Evolutionary conservation across 2,797 vertebrate species (phyloP).

Genomic region (Iguana delicatissima): DNA sequence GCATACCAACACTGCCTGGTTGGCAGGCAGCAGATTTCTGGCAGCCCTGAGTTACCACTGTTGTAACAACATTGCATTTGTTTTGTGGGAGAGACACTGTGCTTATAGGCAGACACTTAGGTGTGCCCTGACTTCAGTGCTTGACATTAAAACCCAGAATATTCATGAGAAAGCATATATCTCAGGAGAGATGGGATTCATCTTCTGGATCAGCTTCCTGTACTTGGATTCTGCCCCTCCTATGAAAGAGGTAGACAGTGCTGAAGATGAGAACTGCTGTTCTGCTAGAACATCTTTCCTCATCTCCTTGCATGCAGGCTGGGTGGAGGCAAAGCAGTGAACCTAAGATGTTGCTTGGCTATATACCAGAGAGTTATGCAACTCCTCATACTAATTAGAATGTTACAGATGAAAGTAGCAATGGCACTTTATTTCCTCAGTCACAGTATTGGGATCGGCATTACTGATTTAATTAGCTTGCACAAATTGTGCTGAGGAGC

Average conservation of each 20-base stretch:
- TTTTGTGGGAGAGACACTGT: background rate
- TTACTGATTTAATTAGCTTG: background rate
- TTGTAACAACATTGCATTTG: background rate
- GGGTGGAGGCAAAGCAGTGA: background rate
- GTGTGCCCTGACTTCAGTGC: background rate
- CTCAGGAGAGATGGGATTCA: background rate
- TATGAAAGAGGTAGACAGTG: background rate
- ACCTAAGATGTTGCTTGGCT: too few relatives aligned
- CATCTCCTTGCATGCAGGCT: background rate
- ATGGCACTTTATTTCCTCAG: background rate
- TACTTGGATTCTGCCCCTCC: background rate
- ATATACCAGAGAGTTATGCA: too few relatives aligned
- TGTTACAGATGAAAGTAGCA: background rate
- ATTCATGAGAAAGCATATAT: background rate
- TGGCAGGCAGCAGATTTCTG: background rate
- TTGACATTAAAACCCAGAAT: background rate
- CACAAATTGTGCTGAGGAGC: background rate
- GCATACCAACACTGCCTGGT: background rate
- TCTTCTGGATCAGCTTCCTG: background rate
- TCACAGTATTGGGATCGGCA: background rate
- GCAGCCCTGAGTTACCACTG: background rate
- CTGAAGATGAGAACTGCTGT: background rate
- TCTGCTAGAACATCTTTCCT: background rate
- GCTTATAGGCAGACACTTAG: background rate
- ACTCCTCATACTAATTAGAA: background rate